Base-by-base conservation (phyloP, 2,113 vertebrate species). In the Eubucco bourcierii region DNA sequence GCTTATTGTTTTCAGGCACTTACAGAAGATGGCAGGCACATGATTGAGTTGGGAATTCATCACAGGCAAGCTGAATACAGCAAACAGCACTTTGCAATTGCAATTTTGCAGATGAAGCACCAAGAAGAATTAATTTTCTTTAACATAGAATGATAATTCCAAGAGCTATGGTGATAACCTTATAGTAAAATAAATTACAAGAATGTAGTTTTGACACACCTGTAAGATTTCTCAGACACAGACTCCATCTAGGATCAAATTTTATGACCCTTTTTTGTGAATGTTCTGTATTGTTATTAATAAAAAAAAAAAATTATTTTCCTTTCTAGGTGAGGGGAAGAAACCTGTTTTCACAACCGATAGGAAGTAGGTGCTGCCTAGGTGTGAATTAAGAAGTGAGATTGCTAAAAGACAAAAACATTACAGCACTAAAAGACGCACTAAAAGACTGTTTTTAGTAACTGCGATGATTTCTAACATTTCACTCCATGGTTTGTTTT, bases 1-100 rank as follows among this genome's bases (percentile, higher is more conserved):
- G 92, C 71, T 92, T 87, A 73, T 81, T 64, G 52, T 52, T 72
- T 84, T n/a, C 50, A 70, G 56, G 75, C 70, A 94, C 64, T 94
- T 77, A 55, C 12, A 59, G 4, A 8, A 84, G 60, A 44, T 2
- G 12, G 87, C 55, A 84, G 39, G n/a, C 39, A 73, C 46, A 37
- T 28, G 84, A 66, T 5, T 63, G 81, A 55, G 52, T 7, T 70
- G 72, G 81, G 72, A 84, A 89, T 79, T 88, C 81, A 82, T 50
- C 67, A 77, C 47, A 63, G 73, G 46, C 39, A 34, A 34, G n/a
- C 70, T 64, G 60, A 72, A 81, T 50, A 34, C 41, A 82, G 67
- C 52, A 87, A 89, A 80, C 23, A 63, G 64, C 52, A 59, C n/a
- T 82, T 84, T 63, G 44, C 44, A 81, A 53, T 0, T 7, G 55